Evolutionary conservation across 2,888 invertebrate genomes (phyloP).

Genomic region (Mallateleia sp.): DNA sequence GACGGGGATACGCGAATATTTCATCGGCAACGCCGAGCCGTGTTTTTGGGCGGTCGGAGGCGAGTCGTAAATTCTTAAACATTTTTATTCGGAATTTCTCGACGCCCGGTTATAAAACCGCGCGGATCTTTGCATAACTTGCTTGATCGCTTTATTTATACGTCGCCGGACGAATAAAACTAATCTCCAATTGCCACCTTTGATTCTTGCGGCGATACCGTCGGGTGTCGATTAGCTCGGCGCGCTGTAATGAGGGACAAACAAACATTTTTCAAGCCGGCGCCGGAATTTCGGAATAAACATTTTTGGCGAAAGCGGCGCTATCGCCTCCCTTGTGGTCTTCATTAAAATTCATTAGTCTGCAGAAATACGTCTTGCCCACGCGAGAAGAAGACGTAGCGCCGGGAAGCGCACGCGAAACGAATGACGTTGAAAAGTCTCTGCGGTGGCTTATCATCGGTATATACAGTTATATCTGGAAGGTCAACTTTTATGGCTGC

Average conservation of each 20-base stretch:
- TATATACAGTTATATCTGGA: constrained; percentile 40
- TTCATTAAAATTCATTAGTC: constrained; percentile 77
- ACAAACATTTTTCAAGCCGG: constrained; percentile 51
- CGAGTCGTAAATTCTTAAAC: constrained; percentile 70
- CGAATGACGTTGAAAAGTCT: constrained; percentile 61
- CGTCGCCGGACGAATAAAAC: constrained; percentile 45
- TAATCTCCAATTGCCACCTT: constrained; percentile 57
- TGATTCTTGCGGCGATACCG: constrained; percentile 37
- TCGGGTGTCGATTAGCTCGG: constrained; percentile 38
- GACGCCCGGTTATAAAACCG: constrained; percentile 24
- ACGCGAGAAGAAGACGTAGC: constrained; percentile 66
- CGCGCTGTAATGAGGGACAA: constrained; percentile 39
- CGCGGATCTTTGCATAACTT: constrained; percentile 44
- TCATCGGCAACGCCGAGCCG: too few species aligned
- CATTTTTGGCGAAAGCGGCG: constrained; percentile 43
- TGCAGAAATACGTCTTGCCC: constrained; percentile 66
- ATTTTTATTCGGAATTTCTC: constrained; percentile 64
- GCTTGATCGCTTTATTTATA: constrained; percentile 68
- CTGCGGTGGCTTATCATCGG: constrained; percentile 58
- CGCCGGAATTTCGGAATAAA: constrained; percentile 24
- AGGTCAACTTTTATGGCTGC: constrained; percentile 57
- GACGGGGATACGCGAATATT: too few species aligned
- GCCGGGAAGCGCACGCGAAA: constrained; percentile 21
- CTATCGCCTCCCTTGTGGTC: constrained; percentile 57
- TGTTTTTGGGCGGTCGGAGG: constrained; percentile 38